A percentile compares a stretch with the other conserved stretches of the same genome.
phyloP scores from a whole-genome alignment of 2,113 vertebrate genomes.

The Gopherus flavomarginatus region DNA sequence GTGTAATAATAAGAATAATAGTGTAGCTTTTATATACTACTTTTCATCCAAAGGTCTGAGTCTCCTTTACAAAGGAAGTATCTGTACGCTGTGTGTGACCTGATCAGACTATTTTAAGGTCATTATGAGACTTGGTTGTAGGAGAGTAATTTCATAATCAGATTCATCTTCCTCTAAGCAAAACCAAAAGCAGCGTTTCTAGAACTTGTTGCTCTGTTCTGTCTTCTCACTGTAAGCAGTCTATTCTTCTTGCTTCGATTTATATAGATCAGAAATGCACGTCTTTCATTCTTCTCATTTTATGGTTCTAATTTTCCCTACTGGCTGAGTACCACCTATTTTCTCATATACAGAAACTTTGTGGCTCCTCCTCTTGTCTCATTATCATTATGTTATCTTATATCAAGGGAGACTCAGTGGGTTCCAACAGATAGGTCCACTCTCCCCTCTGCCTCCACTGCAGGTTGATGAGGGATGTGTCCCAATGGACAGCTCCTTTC shows the following conservation, averaged over 20 bases:
- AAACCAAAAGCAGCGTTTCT: background rate
- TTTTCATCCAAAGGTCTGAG: background rate
- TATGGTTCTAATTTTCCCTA: background rate
- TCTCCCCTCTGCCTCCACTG: background rate
- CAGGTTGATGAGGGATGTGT: background rate
- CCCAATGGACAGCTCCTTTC: background rate
- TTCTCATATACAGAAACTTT: background rate
- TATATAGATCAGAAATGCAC: background rate
- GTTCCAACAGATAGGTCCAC: background rate
- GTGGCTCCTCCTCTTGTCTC: background rate
- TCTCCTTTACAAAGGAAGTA: background rate
- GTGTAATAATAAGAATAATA: background rate
- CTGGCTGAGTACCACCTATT: background rate
- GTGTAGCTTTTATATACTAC: background rate
- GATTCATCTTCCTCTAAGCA: background rate
- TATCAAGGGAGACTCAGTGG: background rate
- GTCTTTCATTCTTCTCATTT: background rate
- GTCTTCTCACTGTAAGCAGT: background rate
- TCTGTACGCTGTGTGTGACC: background rate
- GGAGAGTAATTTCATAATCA: background rate
- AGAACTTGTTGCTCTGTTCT: background rate
- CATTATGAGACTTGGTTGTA: background rate
- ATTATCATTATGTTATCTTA: background rate
- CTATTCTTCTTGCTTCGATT: background rate
- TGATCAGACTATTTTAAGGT: background rate